phyloP scores from a whole-genome alignment of 2,113 vertebrate genomes.

The Pavo muticus region DNA sequence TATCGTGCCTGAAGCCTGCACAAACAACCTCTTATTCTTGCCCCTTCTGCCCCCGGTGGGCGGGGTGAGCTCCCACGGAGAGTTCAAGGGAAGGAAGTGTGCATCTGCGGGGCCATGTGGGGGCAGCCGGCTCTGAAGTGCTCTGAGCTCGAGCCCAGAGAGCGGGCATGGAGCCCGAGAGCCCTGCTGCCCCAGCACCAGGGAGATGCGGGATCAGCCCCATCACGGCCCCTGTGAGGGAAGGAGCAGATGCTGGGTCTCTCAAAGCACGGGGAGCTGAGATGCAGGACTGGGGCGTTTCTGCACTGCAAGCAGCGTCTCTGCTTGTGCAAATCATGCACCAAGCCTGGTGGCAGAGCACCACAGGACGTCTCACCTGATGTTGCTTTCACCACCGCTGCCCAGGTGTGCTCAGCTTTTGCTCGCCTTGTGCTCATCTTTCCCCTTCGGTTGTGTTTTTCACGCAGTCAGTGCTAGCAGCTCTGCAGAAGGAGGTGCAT shows the following conservation, averaged over 20 bases:
- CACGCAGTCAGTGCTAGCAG: not conserved
- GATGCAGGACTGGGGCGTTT: not conserved
- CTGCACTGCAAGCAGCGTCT: not conserved
- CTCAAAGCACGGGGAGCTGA: not conserved
- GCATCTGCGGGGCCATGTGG: constrained; percentile 42
- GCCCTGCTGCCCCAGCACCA: not conserved
- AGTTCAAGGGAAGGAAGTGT: constrained; percentile 65
- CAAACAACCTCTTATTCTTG: constrained; percentile 47
- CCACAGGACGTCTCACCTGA: not conserved
- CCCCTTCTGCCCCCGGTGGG: constrained; percentile 48
- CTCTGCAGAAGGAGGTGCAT: not conserved
- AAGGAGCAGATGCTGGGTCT: not conserved
- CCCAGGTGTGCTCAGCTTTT: not conserved
- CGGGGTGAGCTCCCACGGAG: constrained; percentile 33
- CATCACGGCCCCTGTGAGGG: fast-evolving
- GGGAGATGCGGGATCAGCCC: not conserved
- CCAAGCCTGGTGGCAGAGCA: not conserved
- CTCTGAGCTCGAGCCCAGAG: constrained; percentile 54
- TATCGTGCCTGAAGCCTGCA: not conserved
- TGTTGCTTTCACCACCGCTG: not conserved
- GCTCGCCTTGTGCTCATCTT: not conserved
- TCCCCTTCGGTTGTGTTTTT: not conserved
- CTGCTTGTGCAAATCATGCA: not conserved
- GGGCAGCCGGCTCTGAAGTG: constrained; percentile 51
- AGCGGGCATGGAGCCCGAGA: not conserved